Evolutionary conservation across 1,140 invertebrate species (phyloP).

Genomic region (Himalopsyche phryganea): DNA sequence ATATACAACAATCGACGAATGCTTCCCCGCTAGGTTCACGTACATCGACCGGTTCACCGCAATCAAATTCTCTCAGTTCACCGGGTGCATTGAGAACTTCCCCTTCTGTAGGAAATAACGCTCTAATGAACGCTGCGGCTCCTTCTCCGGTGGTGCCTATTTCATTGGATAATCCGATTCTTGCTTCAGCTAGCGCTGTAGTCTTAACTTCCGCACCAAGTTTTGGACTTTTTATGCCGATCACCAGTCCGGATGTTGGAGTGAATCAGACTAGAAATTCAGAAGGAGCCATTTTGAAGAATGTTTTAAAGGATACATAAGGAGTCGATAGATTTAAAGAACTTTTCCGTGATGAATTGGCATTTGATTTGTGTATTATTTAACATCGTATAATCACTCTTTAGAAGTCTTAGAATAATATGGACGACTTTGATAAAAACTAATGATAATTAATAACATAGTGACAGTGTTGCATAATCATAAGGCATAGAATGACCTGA

Average conservation of each 20-base stretch:
- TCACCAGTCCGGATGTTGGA: conserved; percentile 40
- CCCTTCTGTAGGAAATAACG: not conserved
- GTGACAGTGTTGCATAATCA: too few relatives aligned
- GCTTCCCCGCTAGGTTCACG: too few relatives aligned
- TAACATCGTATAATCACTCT: too few relatives aligned
- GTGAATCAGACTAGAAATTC: conserved; percentile 48
- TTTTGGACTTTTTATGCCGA: conserved; percentile 35
- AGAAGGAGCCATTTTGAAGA: conserved; percentile 48
- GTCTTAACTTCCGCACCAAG: conserved; percentile 32
- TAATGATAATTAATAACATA: too few relatives aligned
- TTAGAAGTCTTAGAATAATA: too few relatives aligned
- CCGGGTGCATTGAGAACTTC: not conserved
- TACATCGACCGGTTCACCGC: not conserved
- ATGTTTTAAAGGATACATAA: conserved; percentile 46
- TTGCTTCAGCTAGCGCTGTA: conserved; percentile 30
- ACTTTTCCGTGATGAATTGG: too few relatives aligned
- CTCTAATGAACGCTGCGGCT: not conserved
- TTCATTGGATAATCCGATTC: conserved; percentile 33
- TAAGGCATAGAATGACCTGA: too few relatives aligned
- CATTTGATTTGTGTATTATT: too few relatives aligned
- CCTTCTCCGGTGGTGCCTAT: conserved; percentile 2
- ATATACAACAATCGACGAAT: not conserved
- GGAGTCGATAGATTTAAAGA: not conserved
- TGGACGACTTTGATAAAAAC: too few relatives aligned
- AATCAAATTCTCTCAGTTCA: not conserved